Conservation (phyloP, 1,140 invertebrate genomes). For the Achatina immaculata region DNA sequence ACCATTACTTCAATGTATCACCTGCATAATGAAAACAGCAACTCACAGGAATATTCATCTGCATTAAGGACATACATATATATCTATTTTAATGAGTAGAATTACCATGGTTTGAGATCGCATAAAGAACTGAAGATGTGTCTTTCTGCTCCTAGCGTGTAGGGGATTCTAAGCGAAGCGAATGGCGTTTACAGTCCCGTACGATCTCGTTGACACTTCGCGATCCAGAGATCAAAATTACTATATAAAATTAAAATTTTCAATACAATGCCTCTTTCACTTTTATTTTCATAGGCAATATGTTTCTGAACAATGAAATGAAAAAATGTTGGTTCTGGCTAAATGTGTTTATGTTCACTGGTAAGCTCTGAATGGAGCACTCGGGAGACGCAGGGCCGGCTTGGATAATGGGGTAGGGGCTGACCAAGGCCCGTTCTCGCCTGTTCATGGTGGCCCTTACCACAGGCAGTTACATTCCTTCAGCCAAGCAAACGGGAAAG, state of each 20-base stretch:
- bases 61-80: not conserved
- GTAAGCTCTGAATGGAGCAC: too few species aligned
- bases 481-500: too few species aligned
- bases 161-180: slow-evolving; percentile 13
- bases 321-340: not conserved
- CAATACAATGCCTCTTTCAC: too few species aligned
- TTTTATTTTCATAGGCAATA: not conserved
- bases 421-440: too few species aligned
- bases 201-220: slow-evolving; percentile 9
- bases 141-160: slow-evolving; percentile 20
- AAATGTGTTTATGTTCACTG: too few species aligned
- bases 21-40: not conserved
- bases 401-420: too few species aligned
- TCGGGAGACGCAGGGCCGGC: too few species aligned
- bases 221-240: not conserved
- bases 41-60: not conserved
- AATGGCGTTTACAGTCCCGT: slow-evolving; percentile 35
- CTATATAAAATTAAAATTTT: not conserved
- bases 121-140: not conserved
- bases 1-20: not conserved
- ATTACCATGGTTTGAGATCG: not conserved
- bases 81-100: not conserved
- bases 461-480: too few species aligned
- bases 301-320: not conserved
- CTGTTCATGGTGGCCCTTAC: too few species aligned